Evolutionary conservation across 2,888 invertebrate genomes (phyloP).

Genomic region (Cremastinae sp.): DNA sequence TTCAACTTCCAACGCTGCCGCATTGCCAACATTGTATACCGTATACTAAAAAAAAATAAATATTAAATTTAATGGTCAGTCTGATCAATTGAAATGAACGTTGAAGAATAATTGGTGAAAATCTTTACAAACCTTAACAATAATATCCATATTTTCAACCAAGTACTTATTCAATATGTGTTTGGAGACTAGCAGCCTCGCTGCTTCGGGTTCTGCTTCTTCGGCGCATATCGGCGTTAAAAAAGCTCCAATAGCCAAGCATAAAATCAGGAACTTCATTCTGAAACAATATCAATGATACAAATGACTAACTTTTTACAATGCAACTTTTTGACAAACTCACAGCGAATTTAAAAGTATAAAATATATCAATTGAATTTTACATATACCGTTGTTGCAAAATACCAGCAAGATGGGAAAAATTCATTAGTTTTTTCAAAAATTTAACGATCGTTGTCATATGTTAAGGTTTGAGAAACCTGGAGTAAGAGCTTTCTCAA

Average conservation of each 20-base stretch:
- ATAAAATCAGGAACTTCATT: slow-evolving; percentile 79
- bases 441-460: slow-evolving; percentile 42
- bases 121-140: slow-evolving; percentile 86
- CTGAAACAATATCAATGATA: slow-evolving; percentile 60
- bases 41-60: slow-evolving; percentile 84
- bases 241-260: slow-evolving; percentile 81
- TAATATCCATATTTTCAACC: slow-evolving; percentile 97
- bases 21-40: slow-evolving; percentile 95
- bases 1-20: slow-evolving; percentile 93
- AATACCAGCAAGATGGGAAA: too few relatives aligned
- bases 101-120: not conserved
- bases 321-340: slow-evolving; percentile 25
- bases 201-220: slow-evolving; percentile 87
- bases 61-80: not conserved
- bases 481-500: not conserved
- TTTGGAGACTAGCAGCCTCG: slow-evolving; percentile 94
- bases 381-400: too few relatives aligned
- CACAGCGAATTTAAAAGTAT: not conserved
- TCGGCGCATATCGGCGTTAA: slow-evolving; percentile 82
- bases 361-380: not conserved
- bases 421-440: not conserved
- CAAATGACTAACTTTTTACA: too few relatives aligned
- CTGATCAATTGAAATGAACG: not conserved
- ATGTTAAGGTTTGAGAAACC: slow-evolving; percentile 48
- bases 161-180: slow-evolving; percentile 97